Evolutionary conservation across 2,888 invertebrate genomes (phyloP).

Genomic region (Allygus modestus): DNA sequence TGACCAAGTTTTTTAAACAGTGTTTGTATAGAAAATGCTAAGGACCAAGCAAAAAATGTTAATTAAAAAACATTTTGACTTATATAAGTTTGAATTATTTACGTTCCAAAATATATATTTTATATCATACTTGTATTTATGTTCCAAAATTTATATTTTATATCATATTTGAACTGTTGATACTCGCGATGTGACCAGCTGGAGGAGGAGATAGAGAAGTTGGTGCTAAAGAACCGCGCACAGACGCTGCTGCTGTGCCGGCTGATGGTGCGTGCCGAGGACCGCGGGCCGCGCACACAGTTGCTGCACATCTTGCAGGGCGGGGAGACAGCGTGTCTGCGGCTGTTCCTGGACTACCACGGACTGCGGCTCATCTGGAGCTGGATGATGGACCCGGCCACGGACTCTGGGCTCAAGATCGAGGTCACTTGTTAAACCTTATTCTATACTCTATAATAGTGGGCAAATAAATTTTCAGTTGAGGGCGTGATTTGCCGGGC

Average conservation of each 20-base stretch:
- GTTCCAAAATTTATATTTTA: too few species aligned
- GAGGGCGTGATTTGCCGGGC: too few species aligned
- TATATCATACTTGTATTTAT: too few species aligned
- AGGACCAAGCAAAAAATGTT: too few species aligned
- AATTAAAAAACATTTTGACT: too few species aligned
- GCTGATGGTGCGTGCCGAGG: constrained; percentile 94
- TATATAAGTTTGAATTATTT: too few species aligned
- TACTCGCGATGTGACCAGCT: constrained; percentile 80
- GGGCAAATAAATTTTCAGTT: too few species aligned
- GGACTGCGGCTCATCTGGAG: constrained; percentile 94
- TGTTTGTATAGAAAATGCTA: too few species aligned
- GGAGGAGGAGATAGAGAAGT: constrained; percentile 92
- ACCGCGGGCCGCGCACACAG: constrained; percentile 84
- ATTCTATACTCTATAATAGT: too few species aligned
- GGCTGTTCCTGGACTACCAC: constrained; percentile 95
- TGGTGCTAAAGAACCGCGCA: constrained; percentile 90
- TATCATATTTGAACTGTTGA: too few species aligned
- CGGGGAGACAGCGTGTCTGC: constrained; percentile 88
- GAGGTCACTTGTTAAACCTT: constrained; percentile 66
- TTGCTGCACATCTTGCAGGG: constrained; percentile 87
- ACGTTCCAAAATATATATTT: too few species aligned
- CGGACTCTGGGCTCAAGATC: constrained; percentile 67
- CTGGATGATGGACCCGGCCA: constrained; percentile 82
- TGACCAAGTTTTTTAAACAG: too few species aligned
- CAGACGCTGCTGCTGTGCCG: constrained; percentile 94